Base-by-base conservation (phyloP, 2,113 vertebrate genomes). In the Peucedramus taeniatus region DNA sequence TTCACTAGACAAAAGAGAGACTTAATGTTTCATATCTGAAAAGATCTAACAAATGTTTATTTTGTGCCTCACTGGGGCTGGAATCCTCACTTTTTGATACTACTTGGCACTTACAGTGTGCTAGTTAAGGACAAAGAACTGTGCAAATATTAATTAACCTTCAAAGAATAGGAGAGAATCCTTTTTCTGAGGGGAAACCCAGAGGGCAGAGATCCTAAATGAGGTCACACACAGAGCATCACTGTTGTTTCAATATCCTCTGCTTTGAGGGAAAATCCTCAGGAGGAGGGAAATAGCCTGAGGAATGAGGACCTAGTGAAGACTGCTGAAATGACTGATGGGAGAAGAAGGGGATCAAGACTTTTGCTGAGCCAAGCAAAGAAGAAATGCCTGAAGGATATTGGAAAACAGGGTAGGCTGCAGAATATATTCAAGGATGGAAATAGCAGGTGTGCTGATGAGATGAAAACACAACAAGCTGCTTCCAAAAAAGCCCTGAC, bases 131-230 rank as follows among this genome's bases (percentile, higher is more conserved):
- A 83, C 22, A 77, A 92, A 42, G 51, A 53, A 65, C 51, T 77
- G 28, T 69, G 72, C 42, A 95, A 86, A 94, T 77, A 92, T 57
- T 83, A 86, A 90, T 95, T 83, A 89, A 77, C 63, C 45, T 87
- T 81, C 64, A 65, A 57, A 65, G 50, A 80, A 10, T 31, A 77
- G 15, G 22, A 94, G 15, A 71, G 6, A 10, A n/a, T 88, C 28
- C 11, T n/a, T 80, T 80, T 76, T 49, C 83, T 72, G 66, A 65
- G 9, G 31, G 28, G 42, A 65, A 88, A n/a, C 45, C 57, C 40
- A 57, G 49, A 69, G 40, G 22, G 21, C 22, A 77, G 66, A 56
- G 22, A 83, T 90, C 44, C 75, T 75, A 21, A 76, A 17, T 4
- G 39, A 83, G 28, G 35, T 86, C 45, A 40, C 7, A 9, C 10